These are phyloP conservation scores for Bicyclus anynana DNA, from an alignment of 1,140 invertebrate species.

Conservation along the genomic window DNA sequence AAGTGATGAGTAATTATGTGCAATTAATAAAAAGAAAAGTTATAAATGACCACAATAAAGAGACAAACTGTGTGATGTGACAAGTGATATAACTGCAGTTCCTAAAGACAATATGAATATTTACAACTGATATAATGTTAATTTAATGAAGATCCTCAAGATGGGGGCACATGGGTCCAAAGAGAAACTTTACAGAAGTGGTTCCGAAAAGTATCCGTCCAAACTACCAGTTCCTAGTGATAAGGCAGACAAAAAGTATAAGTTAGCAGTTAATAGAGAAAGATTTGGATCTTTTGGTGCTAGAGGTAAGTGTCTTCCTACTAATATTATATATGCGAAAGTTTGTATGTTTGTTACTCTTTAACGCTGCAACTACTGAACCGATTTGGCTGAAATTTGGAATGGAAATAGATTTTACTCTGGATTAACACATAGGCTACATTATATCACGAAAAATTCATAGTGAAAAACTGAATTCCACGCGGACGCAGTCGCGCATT, in stretches of 20 bases:
- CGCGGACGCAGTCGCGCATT: no score
- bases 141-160: slow-evolving; percentile 65
- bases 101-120: slow-evolving; percentile 22
- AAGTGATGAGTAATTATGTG: slow-evolving; percentile 12
- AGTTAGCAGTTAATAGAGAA: slow-evolving; percentile 72
- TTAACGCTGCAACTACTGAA: no score
- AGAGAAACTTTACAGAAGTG: slow-evolving; percentile 80
- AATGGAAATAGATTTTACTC: no score
- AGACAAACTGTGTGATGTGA: slow-evolving; percentile 16
- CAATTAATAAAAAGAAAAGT: slow-evolving; percentile 4
- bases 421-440: no score
- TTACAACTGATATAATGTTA: slow-evolving; percentile 39
- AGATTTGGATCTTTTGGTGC: slow-evolving; percentile 79
- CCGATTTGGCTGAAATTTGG: no score
- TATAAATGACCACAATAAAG: slow-evolving; percentile 7
- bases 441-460: no score
- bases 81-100: slow-evolving; percentile 28
- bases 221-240: slow-evolving; percentile 71
- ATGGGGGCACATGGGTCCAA: slow-evolving; percentile 84
- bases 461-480: no score
- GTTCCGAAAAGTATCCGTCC: slow-evolving; percentile 77
- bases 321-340: not conserved
- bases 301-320: slow-evolving; percentile 53
- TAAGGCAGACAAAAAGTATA: slow-evolving; percentile 64
- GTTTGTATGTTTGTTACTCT: no score